A percentile compares a stretch with the other conserved stretches of the same genome.
Evolutionary conservation across 2,888 invertebrate genomes (phyloP).

Genomic region (Callosobruchus maculatus): DNA sequence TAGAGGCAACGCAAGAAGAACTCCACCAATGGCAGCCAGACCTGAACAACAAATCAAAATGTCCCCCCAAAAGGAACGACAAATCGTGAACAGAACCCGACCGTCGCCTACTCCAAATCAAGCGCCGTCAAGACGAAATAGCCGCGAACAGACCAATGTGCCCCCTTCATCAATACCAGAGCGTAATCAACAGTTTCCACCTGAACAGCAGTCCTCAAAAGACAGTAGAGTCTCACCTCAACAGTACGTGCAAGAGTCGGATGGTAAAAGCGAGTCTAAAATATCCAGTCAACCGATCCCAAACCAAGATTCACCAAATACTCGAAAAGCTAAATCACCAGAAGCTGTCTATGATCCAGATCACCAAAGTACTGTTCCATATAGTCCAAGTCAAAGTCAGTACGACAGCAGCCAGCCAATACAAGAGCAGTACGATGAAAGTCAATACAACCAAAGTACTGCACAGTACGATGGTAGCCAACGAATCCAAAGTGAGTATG

Average conservation of each 20-base stretch:
- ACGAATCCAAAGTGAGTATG: too few relatives aligned
- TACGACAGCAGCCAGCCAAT: background rate
- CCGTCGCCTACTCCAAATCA: background rate
- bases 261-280: background rate
- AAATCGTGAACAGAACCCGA: background rate
- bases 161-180: background rate
- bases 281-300: too few relatives aligned
- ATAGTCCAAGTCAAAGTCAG: background rate
- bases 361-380: background rate
- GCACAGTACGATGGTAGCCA: background rate
- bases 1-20: background rate
- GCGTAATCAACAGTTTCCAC: background rate
- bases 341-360: background rate
- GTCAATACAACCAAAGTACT: background rate
- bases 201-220: background rate
- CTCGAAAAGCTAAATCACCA: background rate
- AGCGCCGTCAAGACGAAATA: constrained; percentile 2
- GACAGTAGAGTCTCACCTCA: background rate
- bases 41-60: background rate
- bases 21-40: background rate
- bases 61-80: background rate
- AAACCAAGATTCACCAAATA: too few relatives aligned
- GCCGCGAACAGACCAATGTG: background rate
- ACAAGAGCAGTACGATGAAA: background rate
- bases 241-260: background rate